A percentile compares a stretch with the other conserved stretches of the same genome.
These are phyloP conservation scores for Epizoanthus scotinus DNA, from an alignment of 92 coral and sea anemone genomes.

Conservation along the genomic window DNA sequence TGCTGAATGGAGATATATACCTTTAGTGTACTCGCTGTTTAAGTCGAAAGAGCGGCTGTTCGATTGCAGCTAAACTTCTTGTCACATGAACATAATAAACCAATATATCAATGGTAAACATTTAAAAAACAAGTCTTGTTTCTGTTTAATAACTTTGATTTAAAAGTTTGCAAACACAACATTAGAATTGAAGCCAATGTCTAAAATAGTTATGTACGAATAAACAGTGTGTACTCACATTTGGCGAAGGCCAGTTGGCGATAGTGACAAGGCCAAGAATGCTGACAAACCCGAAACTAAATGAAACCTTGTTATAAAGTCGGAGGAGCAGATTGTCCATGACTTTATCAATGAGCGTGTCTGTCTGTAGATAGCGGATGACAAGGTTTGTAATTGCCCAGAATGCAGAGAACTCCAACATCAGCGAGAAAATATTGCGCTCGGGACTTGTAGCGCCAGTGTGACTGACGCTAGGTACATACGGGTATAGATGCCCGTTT, in stretches of 20 bases:
- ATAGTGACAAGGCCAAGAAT: slow-evolving; percentile 46
- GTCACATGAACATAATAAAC: too few species aligned
- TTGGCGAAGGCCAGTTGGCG: slow-evolving; percentile 56
- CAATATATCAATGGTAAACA: too few species aligned
- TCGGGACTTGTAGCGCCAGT: slow-evolving; percentile 61
- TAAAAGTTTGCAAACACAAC: too few species aligned
- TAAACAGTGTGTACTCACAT: slow-evolving; percentile 31
- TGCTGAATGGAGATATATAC: too few species aligned
- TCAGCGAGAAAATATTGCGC: slow-evolving; percentile 51
- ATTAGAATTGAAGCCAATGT: too few species aligned
- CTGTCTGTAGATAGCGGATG: slow-evolving; percentile 49
- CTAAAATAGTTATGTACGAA: not conserved
- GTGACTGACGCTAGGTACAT: slow-evolving; percentile 60
- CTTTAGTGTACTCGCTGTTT: too few species aligned
- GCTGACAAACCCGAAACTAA: slow-evolving; percentile 39
- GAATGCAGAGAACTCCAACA: slow-evolving; percentile 48
- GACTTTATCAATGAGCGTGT: slow-evolving; percentile 29
- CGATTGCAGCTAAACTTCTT: too few species aligned
- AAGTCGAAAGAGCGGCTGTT: too few species aligned
- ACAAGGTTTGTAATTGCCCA: slow-evolving; percentile 40
- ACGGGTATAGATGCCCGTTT: slow-evolving; percentile 58
- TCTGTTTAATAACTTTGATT: too few species aligned
- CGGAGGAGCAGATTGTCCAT: slow-evolving; percentile 28
- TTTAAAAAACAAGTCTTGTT: too few species aligned
- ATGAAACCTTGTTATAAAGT: slow-evolving; percentile 29